phyloP scores from a whole-genome alignment of 2,797 vertebrate species.

The Artibeus lituratus region DNA sequence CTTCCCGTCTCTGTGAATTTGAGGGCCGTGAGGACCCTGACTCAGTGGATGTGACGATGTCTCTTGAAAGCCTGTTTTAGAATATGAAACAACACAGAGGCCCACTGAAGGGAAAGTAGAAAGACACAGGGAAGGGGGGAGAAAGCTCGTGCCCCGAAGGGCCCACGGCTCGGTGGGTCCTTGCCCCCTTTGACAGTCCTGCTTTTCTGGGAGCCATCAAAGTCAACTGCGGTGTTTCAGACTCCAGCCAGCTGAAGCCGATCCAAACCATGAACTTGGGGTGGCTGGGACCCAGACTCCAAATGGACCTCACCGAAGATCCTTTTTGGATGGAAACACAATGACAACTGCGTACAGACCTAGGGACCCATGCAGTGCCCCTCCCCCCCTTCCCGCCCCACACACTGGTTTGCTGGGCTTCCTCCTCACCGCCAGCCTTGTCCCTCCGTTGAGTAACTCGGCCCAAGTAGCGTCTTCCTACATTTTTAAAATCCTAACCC shows the following conservation, averaged over 20 bases:
- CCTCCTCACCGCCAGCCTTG: fast-evolving
- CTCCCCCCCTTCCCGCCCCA: background rate
- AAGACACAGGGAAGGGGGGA: background rate
- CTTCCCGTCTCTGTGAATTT: background rate
- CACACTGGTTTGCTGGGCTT: background rate
- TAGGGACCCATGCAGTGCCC: background rate
- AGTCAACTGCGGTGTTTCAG: background rate
- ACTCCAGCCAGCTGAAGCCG: background rate
- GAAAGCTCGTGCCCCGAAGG: fast-evolving
- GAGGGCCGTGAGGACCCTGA: too few species aligned
- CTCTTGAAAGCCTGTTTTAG: background rate
- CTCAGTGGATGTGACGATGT: too few species aligned
- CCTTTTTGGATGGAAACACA: fast-evolving
- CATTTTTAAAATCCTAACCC: background rate
- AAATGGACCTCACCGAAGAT: background rate
- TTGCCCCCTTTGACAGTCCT: too few species aligned
- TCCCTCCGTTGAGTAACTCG: background rate
- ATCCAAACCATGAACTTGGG: background rate
- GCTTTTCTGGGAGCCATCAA: background rate
- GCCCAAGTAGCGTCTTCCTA: background rate
- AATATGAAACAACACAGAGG: background rate
- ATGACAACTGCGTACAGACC: background rate
- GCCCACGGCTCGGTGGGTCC: background rate
- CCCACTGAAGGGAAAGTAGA: background rate
- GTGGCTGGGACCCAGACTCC: background rate